A percentile compares a stretch with the other conserved stretches of the same genome.
Conservation (phyloP, 2,113 vertebrate species). For the Istiophorus platypterus region DNA sequence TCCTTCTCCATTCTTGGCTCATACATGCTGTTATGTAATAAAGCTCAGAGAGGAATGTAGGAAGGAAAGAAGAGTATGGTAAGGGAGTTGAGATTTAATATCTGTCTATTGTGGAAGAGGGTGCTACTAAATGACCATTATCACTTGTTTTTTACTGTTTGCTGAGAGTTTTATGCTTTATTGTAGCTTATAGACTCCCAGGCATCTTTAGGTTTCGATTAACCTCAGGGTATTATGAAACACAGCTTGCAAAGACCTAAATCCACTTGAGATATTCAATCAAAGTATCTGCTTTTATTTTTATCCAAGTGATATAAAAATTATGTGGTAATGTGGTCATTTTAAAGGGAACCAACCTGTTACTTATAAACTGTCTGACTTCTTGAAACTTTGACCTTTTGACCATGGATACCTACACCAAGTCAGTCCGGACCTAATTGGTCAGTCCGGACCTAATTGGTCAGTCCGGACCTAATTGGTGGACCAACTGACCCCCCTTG, state of each 20-base stretch:
- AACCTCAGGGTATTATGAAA: background rate
- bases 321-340: background rate
- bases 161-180: background rate
- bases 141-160: background rate
- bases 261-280: too few species aligned
- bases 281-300: too few species aligned
- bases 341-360: background rate
- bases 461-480: too few species aligned
- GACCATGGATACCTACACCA: too few species aligned
- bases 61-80: constrained; percentile 1
- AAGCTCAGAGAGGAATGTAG: constrained; percentile 39
- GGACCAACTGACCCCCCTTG: too few species aligned
- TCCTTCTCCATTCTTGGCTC: constrained; percentile 54
- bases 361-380: background rate
- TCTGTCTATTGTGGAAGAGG: constrained; percentile 11
- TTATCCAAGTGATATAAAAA: background rate
- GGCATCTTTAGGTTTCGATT: background rate
- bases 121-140: background rate
- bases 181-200: background rate
- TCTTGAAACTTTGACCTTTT: too few species aligned
- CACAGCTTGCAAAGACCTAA: background rate
- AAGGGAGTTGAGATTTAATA: constrained; percentile 26
- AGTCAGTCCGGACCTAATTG: too few species aligned
- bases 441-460: too few species aligned
- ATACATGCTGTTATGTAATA: constrained; percentile 65